Base-by-base conservation (phyloP, 2,888 invertebrate genomes). In the Metopia argyrocephala region DNA sequence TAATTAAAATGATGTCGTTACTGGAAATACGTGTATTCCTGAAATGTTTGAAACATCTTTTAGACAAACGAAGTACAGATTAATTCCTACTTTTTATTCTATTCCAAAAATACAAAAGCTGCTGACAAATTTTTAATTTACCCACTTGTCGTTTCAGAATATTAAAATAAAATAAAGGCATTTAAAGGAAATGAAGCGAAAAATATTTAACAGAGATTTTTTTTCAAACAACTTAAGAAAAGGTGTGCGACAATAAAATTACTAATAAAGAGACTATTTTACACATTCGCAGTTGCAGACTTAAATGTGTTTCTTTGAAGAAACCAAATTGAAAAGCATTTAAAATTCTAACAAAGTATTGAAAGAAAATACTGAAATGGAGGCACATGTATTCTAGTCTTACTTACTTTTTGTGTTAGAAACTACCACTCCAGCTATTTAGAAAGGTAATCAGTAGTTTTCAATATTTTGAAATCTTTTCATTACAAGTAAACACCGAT, bases 281-380 rank as follows among this genome's bases (percentile, higher is more conserved):
- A 25, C 28, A 20, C 28, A n/a, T n/a, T 31, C 23, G 21, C 5
- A 61, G 15, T 6, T 18, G 21, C 21, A 3, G 21, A 61, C 20
- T 15, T 57, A 28, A 1, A 57, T 21, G 21, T 69, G 28, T 27
- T 18, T 27, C 12, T 56, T 25, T 21, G 0, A 25, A 4, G 21
- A 59, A 25, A 54, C 7, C 15, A 25, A 25, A 54, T 25, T n/a
- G 25, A 6, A 62, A 62, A 57, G 27, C 18, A 12, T 48, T 65
- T 57, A 31, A 66, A 28, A 61, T 65, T 78, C 66, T 20, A 54
- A 54, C 28, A 66, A 59, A 59, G 52, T 20, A 61, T 71, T 66
- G 59, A 59, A 38, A 31, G 0, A 48, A 66, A 61, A 54, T 56
- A 56, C 54, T 27, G 25, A 31, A 46, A 61, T 7, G 23, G n/a